Percentiles rank a stretch among this genome's conserved stretches.
Conservation (phyloP, 2,113 vertebrate species). For the Indicator indicator region DNA sequence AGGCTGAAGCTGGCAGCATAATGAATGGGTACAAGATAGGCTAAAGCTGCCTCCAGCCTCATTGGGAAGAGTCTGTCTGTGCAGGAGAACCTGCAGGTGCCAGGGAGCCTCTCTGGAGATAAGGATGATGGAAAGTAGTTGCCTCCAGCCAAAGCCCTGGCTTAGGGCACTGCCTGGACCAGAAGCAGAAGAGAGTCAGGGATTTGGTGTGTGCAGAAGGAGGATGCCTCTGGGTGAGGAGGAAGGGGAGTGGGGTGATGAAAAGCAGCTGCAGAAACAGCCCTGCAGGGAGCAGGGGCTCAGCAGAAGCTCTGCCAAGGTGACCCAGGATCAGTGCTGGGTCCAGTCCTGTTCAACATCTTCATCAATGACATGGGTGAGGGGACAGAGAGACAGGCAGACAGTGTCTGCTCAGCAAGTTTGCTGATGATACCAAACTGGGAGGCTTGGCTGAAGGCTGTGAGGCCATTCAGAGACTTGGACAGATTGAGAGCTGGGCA, state of each 20-base stretch:
- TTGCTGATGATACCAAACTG: no score
- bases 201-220: neutral
- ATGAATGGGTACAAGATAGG: neutral
- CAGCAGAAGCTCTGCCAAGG: neutral
- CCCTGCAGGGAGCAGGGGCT: neutral
- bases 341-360: neutral
- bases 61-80: neutral
- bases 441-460: no score
- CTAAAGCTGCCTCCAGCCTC: neutral
- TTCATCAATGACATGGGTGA: neutral
- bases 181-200: neutral
- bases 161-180: neutral
- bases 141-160: neutral
- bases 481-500: no score
- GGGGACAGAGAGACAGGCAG: neutral
- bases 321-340: rapidly evolving
- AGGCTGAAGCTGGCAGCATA: neutral
- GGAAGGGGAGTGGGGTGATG: neutral
- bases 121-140: neutral
- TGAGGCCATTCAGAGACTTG: no score
- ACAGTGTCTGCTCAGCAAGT: no score
- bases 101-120: neutral
- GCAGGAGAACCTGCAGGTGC: neutral
- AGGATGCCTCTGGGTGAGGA: neutral
- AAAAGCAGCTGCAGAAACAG: neutral